Evolutionary conservation across 2,888 invertebrate species (phyloP), one percentile per base, ranked within the genome.

Genomic region (Vanessa cardui): DNA sequence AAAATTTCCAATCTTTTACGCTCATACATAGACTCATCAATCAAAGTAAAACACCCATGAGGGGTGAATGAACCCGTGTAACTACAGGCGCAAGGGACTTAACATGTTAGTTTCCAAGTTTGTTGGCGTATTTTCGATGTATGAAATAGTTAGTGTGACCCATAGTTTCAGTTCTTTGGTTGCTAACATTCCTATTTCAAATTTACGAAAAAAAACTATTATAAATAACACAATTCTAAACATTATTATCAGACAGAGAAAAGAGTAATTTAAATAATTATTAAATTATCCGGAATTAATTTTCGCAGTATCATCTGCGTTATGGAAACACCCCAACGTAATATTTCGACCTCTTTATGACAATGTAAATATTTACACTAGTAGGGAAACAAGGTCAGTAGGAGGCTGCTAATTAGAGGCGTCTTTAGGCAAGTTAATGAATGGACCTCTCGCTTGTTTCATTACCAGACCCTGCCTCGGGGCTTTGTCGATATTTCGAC

Each of bases 331-430:
- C 52, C 65, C 65, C 20, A 33, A 59, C 65, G 64, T 62, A 18
- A 70, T 49, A 70, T 65, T 62, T 47, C 54, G 58, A 64, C 44
- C 61, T 64, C 62, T 68, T 65, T 70, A 70, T 70, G 68, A 62
- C 62, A 64, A 54, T 58, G 69, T 70, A 65, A 68, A 68, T 68
- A 65, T 68, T 70, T 60, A 60, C 59, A 54, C 68, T 62, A 65
- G 58, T 52, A 62, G 62, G 59, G 56, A 58, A 62, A 68, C 65
- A 65, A 46, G 68, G 70, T 68, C 65, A 65, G 62, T 54, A 52
- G 60, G 58, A 66, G 63, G 18, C 39, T 61, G 66, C 66, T 70
- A 70, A 69, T 67, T 70, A 67, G 64, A 59, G 62, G 64, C 50
- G 47, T 66, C 62, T 69, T 65, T 65, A 62, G 62, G 62, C 65